Conservation (phyloP, 2,113 vertebrate genomes). For the Percopsis transmontana region DNA sequence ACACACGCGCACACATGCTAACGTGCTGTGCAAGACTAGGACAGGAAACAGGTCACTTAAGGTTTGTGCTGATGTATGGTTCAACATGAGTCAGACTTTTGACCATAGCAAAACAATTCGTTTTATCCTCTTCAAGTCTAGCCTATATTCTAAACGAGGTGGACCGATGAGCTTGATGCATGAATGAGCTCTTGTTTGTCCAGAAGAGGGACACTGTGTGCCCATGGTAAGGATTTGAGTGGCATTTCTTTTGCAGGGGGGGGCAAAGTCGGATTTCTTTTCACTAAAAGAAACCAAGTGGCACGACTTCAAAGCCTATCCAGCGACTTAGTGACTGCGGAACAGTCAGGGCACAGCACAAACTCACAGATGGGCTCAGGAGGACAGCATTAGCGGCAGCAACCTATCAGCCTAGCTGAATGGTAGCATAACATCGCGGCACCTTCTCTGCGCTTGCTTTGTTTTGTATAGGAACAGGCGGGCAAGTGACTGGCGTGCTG, state of each 20-base stretch:
- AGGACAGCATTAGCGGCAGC: slow-evolving; percentile 21
- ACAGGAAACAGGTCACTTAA: slow-evolving; percentile 56
- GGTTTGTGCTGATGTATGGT: slow-evolving; percentile 32
- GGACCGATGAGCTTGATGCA: slow-evolving; percentile 22
- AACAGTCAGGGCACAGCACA: slow-evolving; percentile 35
- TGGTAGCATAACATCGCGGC: background rate
- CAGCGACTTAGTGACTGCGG: slow-evolving; percentile 53
- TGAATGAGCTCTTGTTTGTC: slow-evolving; percentile 41
- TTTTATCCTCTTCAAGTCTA: slow-evolving; percentile 23
- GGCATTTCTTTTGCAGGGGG: slow-evolving; percentile 54
- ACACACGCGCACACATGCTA: slow-evolving; percentile 9
- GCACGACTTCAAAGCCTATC: slow-evolving; percentile 72
- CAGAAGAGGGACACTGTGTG: slow-evolving; percentile 54
- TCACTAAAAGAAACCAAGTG: slow-evolving; percentile 71
- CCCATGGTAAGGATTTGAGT: slow-evolving; percentile 54
- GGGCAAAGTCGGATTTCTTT: slow-evolving; percentile 63
- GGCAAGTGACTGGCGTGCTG: background rate
- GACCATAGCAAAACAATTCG: slow-evolving; percentile 26
- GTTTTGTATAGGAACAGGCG: background rate
- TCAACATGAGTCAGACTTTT: slow-evolving; percentile 59
- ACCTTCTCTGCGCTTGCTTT: background rate
- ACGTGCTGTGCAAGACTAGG: slow-evolving; percentile 29
- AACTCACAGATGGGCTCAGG: slow-evolving; percentile 35
- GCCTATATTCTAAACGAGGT: slow-evolving; percentile 17
- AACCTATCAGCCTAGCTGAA: slow-evolving; percentile 29